Evolutionary conservation across 2,797 vertebrate genomes (phyloP).

Genomic region (Holocentrus rufus): DNA sequence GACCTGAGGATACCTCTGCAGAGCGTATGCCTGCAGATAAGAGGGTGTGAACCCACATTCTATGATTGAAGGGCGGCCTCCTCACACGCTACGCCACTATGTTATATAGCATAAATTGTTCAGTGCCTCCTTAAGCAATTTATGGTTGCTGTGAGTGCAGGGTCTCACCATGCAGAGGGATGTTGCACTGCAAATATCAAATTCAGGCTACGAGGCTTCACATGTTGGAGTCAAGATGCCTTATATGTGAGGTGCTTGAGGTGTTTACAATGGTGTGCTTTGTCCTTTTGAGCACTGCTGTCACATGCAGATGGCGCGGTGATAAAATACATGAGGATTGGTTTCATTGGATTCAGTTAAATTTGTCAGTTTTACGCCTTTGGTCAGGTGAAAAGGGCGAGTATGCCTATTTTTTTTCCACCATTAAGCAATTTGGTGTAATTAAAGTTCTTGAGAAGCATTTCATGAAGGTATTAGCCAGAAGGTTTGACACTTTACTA

Average conservation of each 20-base stretch:
- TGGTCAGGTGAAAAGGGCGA: too few relatives aligned
- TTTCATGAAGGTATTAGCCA: neutral
- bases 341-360: neutral
- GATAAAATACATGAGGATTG: conserved; percentile 8
- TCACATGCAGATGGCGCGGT: conserved; percentile 7
- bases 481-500: neutral
- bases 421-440: too few relatives aligned
- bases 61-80: too few relatives aligned
- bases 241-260: neutral
- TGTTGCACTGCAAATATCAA: conserved; percentile 24
- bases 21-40: too few relatives aligned
- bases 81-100: too few relatives aligned
- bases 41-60: too few relatives aligned
- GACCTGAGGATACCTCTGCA: conserved; percentile 7
- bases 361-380: neutral
- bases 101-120: too few relatives aligned
- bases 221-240: neutral
- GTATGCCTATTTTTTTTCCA: too few relatives aligned
- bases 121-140: conserved; percentile 45
- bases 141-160: conserved; percentile 20
- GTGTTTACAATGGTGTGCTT: neutral
- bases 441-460: neutral
- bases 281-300: neutral
- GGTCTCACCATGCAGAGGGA: conserved; percentile 37
- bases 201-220: conserved; percentile 28